Base-by-base conservation (phyloP, 2,797 vertebrate genomes). In the Dromococcyx pavoninus region DNA sequence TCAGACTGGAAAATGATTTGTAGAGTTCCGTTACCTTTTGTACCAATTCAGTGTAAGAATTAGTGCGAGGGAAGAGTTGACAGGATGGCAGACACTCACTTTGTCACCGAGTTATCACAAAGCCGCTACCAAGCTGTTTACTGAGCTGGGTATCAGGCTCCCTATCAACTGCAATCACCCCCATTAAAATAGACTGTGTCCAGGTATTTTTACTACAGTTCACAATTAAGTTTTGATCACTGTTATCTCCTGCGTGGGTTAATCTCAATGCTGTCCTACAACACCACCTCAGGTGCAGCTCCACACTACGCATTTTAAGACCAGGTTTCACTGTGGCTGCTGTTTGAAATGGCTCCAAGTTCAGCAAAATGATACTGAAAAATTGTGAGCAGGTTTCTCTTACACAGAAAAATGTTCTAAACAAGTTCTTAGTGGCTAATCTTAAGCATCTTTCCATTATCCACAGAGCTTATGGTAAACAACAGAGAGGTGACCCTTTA, bases 251-350 rank as follows among this genome's bases (percentile, higher is more conserved):
- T 64, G 3, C 13, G 50, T 3, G 24, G 54, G 25, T 57, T 28
- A 22, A 32, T 30, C 43, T 2, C 23, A 9, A 3, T 6, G 46
- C 48, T 30, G 48, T 13, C 58, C 37, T 30, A 33, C 23, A 3
- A 13, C 33, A 51, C n/a, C n/a, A n/a, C n/a, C n/a, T n/a, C 64
- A 17, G 43, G 54, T 33, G 23, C 0, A 0, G 44, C 54, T 35
- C 64, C 69, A 3, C 4, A 24, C 17, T 8, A 37, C 17, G 10
- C 19, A 17, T 30, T 27, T 23, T 35, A 58, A 5, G 30, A 35
- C 14, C 11, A 35, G 21, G 14, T 53, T n/a, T 53, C n/a, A 27
- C 25, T 13, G 10, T 8, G 22, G 30, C 27, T 32, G 48, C 48
- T 32, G 32, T 28, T n/a, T 57, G 28, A n/a, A 76, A 50, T 43